Evolutionary conservation across 2,888 invertebrate genomes (phyloP).

Genomic region (Coleophora deauratella): DNA sequence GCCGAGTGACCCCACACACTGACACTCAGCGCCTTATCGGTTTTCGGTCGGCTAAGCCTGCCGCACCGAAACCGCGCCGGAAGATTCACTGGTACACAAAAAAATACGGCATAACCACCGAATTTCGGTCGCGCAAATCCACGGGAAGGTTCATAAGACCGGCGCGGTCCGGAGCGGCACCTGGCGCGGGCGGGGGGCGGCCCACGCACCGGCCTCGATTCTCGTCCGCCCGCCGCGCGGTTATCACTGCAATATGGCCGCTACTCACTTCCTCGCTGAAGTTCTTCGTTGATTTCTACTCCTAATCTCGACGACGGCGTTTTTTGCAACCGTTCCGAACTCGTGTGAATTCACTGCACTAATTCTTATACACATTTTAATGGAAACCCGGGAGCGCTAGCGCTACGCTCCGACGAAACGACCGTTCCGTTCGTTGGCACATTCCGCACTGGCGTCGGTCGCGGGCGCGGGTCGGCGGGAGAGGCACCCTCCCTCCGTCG

Average conservation of each 20-base stretch:
- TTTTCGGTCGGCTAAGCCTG: slow-evolving; percentile 35
- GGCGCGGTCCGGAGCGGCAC: slow-evolving; percentile 77
- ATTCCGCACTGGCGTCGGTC: slow-evolving; percentile 73
- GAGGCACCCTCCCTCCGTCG: slow-evolving; percentile 68
- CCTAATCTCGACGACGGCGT: slow-evolving; percentile 72
- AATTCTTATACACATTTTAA: slow-evolving; percentile 76
- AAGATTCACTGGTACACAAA: slow-evolving; percentile 62
- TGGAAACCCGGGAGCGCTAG: slow-evolving; percentile 74
- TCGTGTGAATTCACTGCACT: slow-evolving; percentile 74
- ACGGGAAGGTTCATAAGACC: slow-evolving; percentile 73
- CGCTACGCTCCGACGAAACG: slow-evolving; percentile 75
- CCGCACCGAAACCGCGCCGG: slow-evolving; percentile 62
- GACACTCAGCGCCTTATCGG: slow-evolving; percentile 43
- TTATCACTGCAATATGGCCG: slow-evolving; percentile 75
- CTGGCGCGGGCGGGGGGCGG: slow-evolving; percentile 72
- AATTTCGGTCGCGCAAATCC: slow-evolving; percentile 74
- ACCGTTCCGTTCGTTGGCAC: slow-evolving; percentile 73
- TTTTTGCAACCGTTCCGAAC: slow-evolving; percentile 72
- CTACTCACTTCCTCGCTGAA: slow-evolving; percentile 75
- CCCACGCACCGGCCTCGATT: slow-evolving; percentile 75
- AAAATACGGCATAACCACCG: slow-evolving; percentile 63
- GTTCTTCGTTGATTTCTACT: slow-evolving; percentile 74
- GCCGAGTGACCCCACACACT: slow-evolving; percentile 61
- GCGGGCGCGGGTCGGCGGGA: slow-evolving; percentile 67
- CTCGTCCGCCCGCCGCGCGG: slow-evolving; percentile 75